phyloP scores from a whole-genome alignment of 2,888 invertebrate genomes.

The Synanthedon formicaeformis region DNA sequence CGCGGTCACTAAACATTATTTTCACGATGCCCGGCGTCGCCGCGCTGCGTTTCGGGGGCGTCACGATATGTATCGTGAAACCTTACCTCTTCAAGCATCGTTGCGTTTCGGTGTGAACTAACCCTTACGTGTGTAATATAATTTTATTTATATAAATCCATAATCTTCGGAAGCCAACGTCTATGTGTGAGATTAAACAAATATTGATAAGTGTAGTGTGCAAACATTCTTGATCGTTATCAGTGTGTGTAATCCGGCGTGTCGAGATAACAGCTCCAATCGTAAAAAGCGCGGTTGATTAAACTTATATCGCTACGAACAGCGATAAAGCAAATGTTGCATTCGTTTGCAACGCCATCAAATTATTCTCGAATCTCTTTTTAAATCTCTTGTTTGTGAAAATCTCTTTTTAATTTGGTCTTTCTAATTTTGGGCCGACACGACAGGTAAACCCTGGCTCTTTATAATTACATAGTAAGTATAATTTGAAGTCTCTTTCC shows the following conservation, averaged over 20 bases:
- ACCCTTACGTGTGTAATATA: background rate
- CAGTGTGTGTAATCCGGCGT: constrained; percentile 60
- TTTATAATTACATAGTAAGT: no score
- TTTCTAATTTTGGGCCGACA: no score
- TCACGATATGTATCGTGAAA: no score
- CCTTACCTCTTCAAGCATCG: no score
- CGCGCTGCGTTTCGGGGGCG: no score
- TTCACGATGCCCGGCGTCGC: no score
- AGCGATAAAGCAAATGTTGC: constrained; percentile 15
- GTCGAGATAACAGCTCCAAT: constrained; percentile 47
- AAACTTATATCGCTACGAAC: constrained; percentile 31
- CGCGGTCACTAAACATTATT: no score
- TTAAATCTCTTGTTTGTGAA: no score
- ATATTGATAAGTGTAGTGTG: background rate
- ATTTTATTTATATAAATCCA: background rate
- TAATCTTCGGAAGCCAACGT: background rate
- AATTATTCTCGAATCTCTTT: background rate
- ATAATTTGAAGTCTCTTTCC: no score
- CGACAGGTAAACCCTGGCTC: no score
- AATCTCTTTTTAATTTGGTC: background rate
- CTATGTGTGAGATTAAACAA: background rate
- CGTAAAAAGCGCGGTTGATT: constrained; percentile 66
- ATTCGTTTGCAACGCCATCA: background rate
- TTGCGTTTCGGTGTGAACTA: no score
- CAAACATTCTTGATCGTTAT: constrained; percentile 45